Evolutionary conservation across 1,140 invertebrate genomes (phyloP), one percentile per base, ranked within the genome.

Genomic region (Calycopis cecrops): DNA sequence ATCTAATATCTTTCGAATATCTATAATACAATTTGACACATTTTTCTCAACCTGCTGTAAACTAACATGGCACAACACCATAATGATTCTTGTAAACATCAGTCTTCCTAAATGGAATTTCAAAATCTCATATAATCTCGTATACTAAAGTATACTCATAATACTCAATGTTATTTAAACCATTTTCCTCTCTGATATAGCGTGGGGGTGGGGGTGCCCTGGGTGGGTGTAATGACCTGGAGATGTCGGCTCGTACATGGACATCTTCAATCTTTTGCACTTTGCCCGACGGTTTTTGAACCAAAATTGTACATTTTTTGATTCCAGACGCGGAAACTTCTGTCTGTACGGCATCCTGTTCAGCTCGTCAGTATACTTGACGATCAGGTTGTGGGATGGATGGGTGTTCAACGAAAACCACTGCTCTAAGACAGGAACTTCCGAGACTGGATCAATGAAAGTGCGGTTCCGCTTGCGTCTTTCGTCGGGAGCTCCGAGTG

Each of bases 351-450:
- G 95, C 92, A 98, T 97, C 50, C 93, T 91, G 79, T 99, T 99
- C 59, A 99, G 88, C 73, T 98, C 96, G 70, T 98, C 97, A 1
- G 97, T 99, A 81, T 98, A 99, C 80, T 98, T 97, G 50, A 98
- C 91, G 67, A 99, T 99, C 68, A 98, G 90, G 88, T 97, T 97
- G 79, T 98, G 97, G 63, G 96, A 97, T 38, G 97, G 98, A 88
- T 99, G 98, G 21, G 98, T 99, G 88, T 99, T 98, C 74, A 97
- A 92, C n/a, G 93, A 92, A 78, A 99, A 99, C 97, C 98, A 99
- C 73, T 96, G 95, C 79, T 99, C 98, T 55, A 99, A 89, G 64
- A 96, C 92, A 4, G 98, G 98, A 47, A 99, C 98, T 90, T 99
- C 98, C 17, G 96, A 97, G 10, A 99, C 96, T 0, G 98, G 98